These are phyloP conservation scores for Toxonevra muliebris DNA, from an alignment of 2,888 invertebrate genomes.

Conservation along the genomic window DNA sequence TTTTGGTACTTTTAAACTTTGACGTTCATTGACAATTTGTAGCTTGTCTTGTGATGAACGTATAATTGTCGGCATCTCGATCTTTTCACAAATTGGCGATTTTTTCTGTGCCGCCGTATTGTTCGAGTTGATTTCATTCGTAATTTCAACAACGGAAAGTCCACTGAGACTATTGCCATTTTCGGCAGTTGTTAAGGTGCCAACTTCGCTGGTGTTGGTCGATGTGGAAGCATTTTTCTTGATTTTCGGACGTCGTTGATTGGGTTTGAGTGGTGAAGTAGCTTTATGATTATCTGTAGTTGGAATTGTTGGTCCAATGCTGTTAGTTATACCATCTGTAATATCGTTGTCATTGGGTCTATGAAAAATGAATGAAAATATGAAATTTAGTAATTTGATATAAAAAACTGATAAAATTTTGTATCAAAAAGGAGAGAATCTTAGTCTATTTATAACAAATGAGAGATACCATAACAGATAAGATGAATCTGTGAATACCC, in stretches of 20 bases:
- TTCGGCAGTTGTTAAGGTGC: constrained; percentile 45
- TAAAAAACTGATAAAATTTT: neutral
- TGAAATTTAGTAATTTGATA: too few species aligned
- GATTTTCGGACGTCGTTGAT: constrained; percentile 56
- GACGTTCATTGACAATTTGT: constrained; percentile 72
- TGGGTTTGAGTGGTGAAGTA: constrained; percentile 59
- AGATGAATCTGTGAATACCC: too few species aligned
- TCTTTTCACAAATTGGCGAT: constrained; percentile 23
- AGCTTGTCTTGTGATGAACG: constrained; percentile 65
- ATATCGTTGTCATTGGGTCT: constrained; percentile 38
- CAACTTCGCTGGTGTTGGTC: constrained; percentile 52
- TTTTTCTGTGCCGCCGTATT: constrained; percentile 38
- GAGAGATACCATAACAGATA: too few species aligned
- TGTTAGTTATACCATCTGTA: constrained; percentile 66
- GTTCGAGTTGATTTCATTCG: constrained; percentile 38
- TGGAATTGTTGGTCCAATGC: constrained; percentile 66
- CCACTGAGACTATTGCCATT: constrained; percentile 20
- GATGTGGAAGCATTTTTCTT: constrained; percentile 58
- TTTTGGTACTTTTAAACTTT: constrained; percentile 51
- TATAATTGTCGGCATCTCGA: constrained; percentile 13
- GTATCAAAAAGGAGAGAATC: neutral
- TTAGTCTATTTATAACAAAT: too few species aligned
- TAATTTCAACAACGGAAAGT: constrained; percentile 35
- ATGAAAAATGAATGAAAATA: neutral
- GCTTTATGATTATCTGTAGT: constrained; percentile 54